A percentile compares a stretch with the other conserved stretches of the same genome.
Evolutionary conservation across 2,888 invertebrate genomes (phyloP).

Genomic region (Mythimna pallens): DNA sequence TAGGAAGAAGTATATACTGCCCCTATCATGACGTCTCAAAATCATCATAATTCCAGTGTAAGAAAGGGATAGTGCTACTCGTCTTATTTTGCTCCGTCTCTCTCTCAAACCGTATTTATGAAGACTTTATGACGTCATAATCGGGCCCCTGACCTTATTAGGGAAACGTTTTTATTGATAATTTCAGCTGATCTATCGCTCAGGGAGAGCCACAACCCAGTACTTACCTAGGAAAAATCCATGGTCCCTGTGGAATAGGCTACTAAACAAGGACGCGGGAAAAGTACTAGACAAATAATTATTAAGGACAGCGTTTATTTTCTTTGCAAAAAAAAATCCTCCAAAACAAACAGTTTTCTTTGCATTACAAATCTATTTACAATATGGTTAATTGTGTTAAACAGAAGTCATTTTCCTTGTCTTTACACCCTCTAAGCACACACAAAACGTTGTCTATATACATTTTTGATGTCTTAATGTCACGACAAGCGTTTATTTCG

Average conservation of each 20-base stretch:
- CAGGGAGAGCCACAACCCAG: no score
- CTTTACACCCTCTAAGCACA: constrained; percentile 12
- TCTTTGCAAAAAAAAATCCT: neutral
- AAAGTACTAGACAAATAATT: neutral
- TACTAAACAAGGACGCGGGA: neutral
- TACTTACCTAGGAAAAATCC: neutral
- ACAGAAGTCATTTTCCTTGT: constrained; percentile 14
- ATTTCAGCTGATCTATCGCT: no score
- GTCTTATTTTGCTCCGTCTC: no score
- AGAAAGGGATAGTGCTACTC: no score
- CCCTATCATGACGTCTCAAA: no score
- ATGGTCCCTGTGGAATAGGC: neutral
- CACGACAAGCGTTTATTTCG: constrained; percentile 49
- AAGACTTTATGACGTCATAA: no score
- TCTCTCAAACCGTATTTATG: no score
- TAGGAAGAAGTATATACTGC: no score
- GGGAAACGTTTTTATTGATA: no score
- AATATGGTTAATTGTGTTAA: constrained; percentile 11
- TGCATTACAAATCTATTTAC: constrained; percentile 25
- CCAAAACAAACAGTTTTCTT: neutral
- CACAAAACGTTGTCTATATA: constrained; percentile 21
- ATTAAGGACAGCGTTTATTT: constrained; percentile 1
- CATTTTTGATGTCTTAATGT: constrained; percentile 42
- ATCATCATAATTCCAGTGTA: no score
- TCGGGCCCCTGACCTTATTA: no score